phyloP scores from a whole-genome alignment of 2,113 vertebrate genomes.

The Brachirus orientalis region DNA sequence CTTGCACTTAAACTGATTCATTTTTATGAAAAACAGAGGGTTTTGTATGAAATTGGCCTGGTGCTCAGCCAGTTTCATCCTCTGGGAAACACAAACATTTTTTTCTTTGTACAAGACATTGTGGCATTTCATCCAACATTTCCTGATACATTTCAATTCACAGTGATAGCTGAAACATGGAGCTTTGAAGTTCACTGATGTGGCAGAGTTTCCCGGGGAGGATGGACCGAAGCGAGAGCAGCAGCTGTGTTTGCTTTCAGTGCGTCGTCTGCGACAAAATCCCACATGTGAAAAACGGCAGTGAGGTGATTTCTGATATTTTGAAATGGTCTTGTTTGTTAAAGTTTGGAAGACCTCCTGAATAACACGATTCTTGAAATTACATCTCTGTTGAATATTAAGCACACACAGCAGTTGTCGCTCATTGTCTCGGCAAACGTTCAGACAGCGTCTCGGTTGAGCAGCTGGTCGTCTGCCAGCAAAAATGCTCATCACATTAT shows the following conservation, averaged over 20 bases:
- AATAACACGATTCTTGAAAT: not conserved
- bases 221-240: not conserved
- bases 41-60: not conserved
- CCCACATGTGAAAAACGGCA: not conserved
- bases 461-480: slow-evolving; percentile 37
- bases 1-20: no score
- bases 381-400: not conserved
- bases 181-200: not conserved
- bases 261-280: not conserved
- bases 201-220: not conserved
- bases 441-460: not conserved
- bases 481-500: slow-evolving; percentile 24
- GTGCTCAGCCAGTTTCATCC: not conserved
- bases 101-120: not conserved
- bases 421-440: slow-evolving; percentile 9
- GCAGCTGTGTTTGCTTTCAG: slow-evolving; percentile 21
- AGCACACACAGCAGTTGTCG: not conserved
- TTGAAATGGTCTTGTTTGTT: not conserved
- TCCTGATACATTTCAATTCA: not conserved
- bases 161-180: not conserved
- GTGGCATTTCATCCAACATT: not conserved
- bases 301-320: slow-evolving; percentile 1
- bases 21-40: no score
- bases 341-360: not conserved
- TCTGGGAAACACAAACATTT: not conserved